phyloP scores from a whole-genome alignment of 1,140 invertebrate genomes.

The Acromyrmex heyeri region DNA sequence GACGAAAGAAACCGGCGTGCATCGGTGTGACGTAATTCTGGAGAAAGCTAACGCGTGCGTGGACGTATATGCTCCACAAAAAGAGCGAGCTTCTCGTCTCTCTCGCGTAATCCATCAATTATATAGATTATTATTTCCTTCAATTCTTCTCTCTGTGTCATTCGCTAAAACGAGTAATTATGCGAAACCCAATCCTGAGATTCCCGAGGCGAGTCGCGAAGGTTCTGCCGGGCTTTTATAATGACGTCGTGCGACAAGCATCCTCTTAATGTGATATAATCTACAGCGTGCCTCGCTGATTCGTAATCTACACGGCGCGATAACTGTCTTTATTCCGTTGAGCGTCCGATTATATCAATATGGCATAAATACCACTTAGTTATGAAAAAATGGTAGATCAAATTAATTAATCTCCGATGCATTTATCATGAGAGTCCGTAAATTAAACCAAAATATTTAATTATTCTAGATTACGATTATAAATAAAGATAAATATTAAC shows the following conservation, averaged over 20 bases:
- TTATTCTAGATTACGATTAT: background rate
- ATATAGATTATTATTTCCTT: constrained; percentile 41
- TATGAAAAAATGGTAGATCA: constrained; percentile 7
- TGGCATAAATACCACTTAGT: background rate
- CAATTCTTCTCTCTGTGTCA: too few species aligned
- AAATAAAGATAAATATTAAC: background rate
- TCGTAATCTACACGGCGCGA: background rate
- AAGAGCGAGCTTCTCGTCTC: background rate
- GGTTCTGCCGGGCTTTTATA: constrained; percentile 21
- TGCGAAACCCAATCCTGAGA: background rate
- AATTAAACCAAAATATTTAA: background rate
- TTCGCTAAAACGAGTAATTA: background rate
- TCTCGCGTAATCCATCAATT: constrained; percentile 40
- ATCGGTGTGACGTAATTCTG: constrained; percentile 70
- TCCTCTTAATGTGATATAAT: constrained; percentile 31
- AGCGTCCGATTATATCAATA: background rate
- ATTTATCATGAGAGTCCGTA: background rate
- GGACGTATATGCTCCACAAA: constrained; percentile 36
- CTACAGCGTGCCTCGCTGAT: background rate
- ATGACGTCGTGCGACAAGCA: constrained; percentile 46
- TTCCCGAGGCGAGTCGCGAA: constrained; percentile 8
- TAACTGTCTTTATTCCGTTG: constrained; percentile 11
- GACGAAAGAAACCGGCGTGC: constrained; percentile 67
- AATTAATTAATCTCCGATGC: background rate
- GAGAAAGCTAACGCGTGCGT: constrained; percentile 68